Evolutionary conservation across 2,888 invertebrate genomes (phyloP).

Genomic region (Melinaea menophilus): DNA sequence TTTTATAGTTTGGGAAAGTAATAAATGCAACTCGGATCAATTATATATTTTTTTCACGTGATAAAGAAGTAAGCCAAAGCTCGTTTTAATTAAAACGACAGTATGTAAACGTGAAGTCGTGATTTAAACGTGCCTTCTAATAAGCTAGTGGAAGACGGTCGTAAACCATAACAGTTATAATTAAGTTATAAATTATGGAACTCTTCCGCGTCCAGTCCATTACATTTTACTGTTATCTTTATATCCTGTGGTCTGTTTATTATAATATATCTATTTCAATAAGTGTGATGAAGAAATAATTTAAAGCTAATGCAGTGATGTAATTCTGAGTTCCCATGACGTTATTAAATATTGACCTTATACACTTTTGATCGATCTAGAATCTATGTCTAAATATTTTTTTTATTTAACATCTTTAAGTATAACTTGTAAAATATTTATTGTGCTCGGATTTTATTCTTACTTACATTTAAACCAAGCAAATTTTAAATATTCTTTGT

Average conservation of each 20-base stretch:
- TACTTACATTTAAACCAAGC: too few species aligned
- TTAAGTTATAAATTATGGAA: constrained; percentile 60
- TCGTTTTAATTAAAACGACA: too few species aligned
- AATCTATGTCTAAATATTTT: too few species aligned
- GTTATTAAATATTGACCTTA: background rate
- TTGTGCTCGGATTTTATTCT: background rate
- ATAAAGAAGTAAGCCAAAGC: too few species aligned
- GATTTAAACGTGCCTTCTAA: constrained; percentile 31
- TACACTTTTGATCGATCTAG: background rate
- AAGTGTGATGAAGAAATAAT: constrained; percentile 7
- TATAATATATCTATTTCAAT: constrained; percentile 21
- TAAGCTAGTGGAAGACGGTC: constrained; percentile 43
- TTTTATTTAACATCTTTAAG: too few species aligned
- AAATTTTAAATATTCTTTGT: too few species aligned
- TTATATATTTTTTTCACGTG: too few species aligned
- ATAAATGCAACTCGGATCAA: too few species aligned
- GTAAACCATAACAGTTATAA: constrained; percentile 59
- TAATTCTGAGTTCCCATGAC: background rate
- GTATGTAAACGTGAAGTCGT: background rate
- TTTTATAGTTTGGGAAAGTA: too few species aligned
- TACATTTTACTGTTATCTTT: constrained; percentile 54
- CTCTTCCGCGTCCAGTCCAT: constrained; percentile 52
- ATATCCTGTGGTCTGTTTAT: constrained; percentile 36
- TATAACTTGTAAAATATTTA: too few species aligned
- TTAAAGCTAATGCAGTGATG: background rate